Base-by-base conservation (phyloP, 92 coral and sea anemone species). In the Pocillopora grandis region DNA sequence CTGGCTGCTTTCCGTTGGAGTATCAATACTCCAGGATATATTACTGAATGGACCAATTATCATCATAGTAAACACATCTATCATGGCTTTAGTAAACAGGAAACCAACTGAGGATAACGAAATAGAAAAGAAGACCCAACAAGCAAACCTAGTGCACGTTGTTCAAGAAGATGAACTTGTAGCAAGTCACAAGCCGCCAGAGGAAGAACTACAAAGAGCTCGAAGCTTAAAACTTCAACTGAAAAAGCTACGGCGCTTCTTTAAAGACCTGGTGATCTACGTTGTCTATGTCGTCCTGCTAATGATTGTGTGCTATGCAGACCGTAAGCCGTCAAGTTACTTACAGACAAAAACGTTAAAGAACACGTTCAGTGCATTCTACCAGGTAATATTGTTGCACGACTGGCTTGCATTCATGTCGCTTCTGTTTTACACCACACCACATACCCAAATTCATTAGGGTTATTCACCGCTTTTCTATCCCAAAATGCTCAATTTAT, bases 1-100 rank as follows among this genome's bases (percentile, higher is more conserved):
- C 63, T 90, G 92, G 92, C 35, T 90, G 55, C 17, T 80, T 37
- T 90, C 92, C 20, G 87, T 90, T 13, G 49, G 76, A n/a, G 48
- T 90, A 1, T 82, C 92, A 12, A 64, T 90, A 12, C 63, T 90
- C 70, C 76, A 90, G 58, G 92, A 90, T 65, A 81, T 90, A 31
- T 81, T 87, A 33, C 52, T 90, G 57, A 86, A 71, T 67, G 87
- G 78, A 58, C 92, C 92, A 3, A 72, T 90, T 58, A 77, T 80
- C 52, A 85, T 90, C 6, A 7, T 90, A 36, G 18, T 84, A 5
- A 76, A 49, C 71, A 66, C 88, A 18, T 65, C 75, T 16, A 36
- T 84, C 48, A 15, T 19, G 60, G 66, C 88, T 16, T 21, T 84
- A 8, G 11, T 84, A 6, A 76, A 62, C 16, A 23, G 70, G 78